phyloP scores from a whole-genome alignment of 1,140 invertebrate genomes.

The Wiebesia pumilae region DNA sequence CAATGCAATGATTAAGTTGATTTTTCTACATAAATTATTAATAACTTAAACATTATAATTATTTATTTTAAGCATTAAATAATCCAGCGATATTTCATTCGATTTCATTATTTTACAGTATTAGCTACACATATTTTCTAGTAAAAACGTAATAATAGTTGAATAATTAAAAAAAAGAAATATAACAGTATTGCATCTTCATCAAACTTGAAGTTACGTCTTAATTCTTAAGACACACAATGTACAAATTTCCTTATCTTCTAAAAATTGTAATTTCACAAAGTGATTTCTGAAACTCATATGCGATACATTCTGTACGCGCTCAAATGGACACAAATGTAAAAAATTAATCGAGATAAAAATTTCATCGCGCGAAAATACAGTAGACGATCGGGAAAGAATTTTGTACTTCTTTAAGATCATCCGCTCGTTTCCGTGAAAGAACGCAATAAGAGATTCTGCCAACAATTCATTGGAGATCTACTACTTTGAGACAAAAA shows the following conservation, averaged over 20 bases:
- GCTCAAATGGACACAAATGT: not conserved
- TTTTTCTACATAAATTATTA: slow-evolving; percentile 12
- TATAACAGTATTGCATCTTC: slow-evolving; percentile 31
- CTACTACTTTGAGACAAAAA: slow-evolving; percentile 55
- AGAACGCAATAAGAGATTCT: slow-evolving; percentile 38
- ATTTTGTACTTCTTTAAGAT: slow-evolving; percentile 68
- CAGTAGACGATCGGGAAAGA: slow-evolving; percentile 55
- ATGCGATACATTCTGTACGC: slow-evolving; percentile 38
- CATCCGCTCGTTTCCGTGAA: slow-evolving; percentile 57
- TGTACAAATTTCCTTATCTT: slow-evolving; percentile 21
- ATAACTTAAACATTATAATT: slow-evolving; percentile 26
- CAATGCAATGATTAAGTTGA: slow-evolving; percentile 22
- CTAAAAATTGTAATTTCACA: slow-evolving; percentile 22
- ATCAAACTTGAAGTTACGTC: slow-evolving; percentile 9
- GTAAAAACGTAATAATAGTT: slow-evolving; percentile 14
- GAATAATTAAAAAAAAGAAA: slow-evolving; percentile 32
- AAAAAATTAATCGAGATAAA: slow-evolving; percentile 27
- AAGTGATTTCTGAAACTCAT: slow-evolving; percentile 31
- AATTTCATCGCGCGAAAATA: slow-evolving; percentile 56
- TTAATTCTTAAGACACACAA: slow-evolving; percentile 9
- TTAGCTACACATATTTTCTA: slow-evolving; percentile 26
- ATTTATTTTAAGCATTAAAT: slow-evolving; percentile 32
- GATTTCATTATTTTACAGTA: slow-evolving; percentile 40
- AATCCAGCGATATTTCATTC: slow-evolving; percentile 13
- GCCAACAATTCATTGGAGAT: slow-evolving; percentile 37